These are phyloP conservation scores for Tenthredo notha DNA, from an alignment of 2,888 invertebrate genomes.

Conservation along the genomic window DNA sequence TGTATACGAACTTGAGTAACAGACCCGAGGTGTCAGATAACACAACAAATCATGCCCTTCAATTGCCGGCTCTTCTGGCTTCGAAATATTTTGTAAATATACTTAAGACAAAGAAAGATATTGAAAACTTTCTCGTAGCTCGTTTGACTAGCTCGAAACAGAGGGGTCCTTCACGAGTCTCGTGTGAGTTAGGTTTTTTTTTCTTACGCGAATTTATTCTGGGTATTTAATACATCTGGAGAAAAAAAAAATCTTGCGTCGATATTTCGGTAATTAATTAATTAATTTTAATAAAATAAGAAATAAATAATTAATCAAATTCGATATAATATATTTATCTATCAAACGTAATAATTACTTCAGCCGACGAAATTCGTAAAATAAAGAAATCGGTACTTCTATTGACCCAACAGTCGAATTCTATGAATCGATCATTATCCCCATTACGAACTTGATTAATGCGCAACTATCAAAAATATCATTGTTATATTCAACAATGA, in stretches of 20 bases:
- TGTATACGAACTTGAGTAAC: not conserved
- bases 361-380: not conserved
- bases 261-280: not conserved
- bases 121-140: not conserved
- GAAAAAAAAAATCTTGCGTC: not conserved
- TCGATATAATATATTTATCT: not conserved
- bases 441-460: not conserved
- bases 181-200: not conserved
- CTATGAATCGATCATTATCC: not conserved
- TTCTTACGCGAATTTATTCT: not conserved
- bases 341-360: not conserved
- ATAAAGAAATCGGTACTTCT: not conserved
- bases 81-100: conserved; percentile 9
- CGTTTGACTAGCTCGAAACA: not conserved
- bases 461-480: not conserved
- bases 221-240: no score
- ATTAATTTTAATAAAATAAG: not conserved
- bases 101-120: not conserved
- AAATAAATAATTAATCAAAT: not conserved
- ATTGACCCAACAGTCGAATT: not conserved
- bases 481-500: not conserved
- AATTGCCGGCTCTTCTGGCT: not conserved
- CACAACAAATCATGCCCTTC: conserved; percentile 39
- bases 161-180: not conserved
- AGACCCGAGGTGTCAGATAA: not conserved